A percentile compares a stretch with the other conserved stretches of the same genome.
Evolutionary conservation across 2,888 invertebrate genomes (phyloP).

Genomic region (Napeogenes sylphis): DNA sequence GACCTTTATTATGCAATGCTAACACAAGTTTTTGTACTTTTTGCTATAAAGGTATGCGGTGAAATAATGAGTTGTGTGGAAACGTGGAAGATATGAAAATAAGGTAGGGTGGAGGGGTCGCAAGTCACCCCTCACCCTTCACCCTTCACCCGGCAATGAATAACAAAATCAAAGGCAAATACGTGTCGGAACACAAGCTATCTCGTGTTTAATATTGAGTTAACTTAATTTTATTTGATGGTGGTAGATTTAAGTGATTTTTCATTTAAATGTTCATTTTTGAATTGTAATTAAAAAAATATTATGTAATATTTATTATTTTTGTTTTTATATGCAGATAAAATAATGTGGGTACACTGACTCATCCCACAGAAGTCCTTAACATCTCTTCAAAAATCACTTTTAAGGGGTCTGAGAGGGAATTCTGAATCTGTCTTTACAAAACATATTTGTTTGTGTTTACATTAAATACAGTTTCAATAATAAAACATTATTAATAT

Average conservation of each 20-base stretch:
- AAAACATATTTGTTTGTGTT: conserved; percentile 19
- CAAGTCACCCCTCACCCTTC: too few species aligned
- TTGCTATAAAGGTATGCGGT: conserved; percentile 31
- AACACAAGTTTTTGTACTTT: conserved; percentile 22
- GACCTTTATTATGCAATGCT: conserved; percentile 16
- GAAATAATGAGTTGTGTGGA: conserved; percentile 36
- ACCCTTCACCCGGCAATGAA: conserved; percentile 40
- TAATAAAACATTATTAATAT: too few species aligned
- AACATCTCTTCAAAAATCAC: conserved; percentile 27
- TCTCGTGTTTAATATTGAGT: conserved; percentile 18
- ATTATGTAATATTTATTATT: neutral
- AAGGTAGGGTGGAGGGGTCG: conserved; percentile 24
- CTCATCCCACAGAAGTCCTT: conserved; percentile 26
- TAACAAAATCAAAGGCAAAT: conserved; percentile 55
- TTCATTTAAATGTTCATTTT: too few species aligned
- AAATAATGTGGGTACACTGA: conserved; percentile 31
- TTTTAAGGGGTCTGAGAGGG: conserved; percentile 28
- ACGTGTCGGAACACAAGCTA: conserved; percentile 17
- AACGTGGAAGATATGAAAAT: conserved; percentile 32
- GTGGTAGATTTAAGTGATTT: neutral
- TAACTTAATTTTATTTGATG: conserved; percentile 12
- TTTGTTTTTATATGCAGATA: conserved; percentile 14
- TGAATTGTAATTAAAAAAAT: too few species aligned
- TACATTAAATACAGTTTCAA: conserved; percentile 6
- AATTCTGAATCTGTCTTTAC: conserved; percentile 16